Base-by-base conservation (phyloP, 1,140 invertebrate genomes). In the Drosophila gunungcola region DNA sequence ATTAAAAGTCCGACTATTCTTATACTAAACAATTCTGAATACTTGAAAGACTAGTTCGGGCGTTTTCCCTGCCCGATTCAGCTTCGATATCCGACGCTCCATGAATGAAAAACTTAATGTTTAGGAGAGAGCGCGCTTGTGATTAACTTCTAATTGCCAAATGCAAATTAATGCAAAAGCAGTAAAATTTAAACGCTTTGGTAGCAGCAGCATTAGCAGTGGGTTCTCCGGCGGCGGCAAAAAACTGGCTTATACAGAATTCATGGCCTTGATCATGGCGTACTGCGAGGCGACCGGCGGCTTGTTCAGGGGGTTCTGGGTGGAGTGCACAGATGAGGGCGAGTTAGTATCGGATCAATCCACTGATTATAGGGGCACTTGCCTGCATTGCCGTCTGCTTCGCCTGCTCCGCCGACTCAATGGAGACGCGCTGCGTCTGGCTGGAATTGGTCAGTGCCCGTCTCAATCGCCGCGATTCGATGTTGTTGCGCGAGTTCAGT, bases 331-430 rank as follows among this genome's bases (percentile, higher is more conserved):
- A 69, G 7, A 49, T 6, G 41, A 16, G 42, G 32, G 3, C 12
- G 3, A 43, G 34, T 60, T 53, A 49, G 45, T 72, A 69, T 54
- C 12, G 43, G 16, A 60, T 46, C 55, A 64, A 46, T 4, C 29
- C 49, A 12, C 38, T 36, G 52, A 70, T 38, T 42, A 48, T 64
- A 36, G 43, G 34, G 52, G 16, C 6, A 70, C 75, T 39, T 39
- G 91, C 91, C 82, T 90, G 85, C 52, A 91, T 75, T 49, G 84
- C 46, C 25, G 77, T 56, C 25, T 73, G 80, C 48, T 90, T 92
- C 16, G 80, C 67, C 36, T 73, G 65, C 51, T 85, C 89, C 36
- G 69, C 55, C 51, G 74, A 77, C 6, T 86, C 83, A n/a, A 60
- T 83, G 16, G 76, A 73, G 34, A 76, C 62, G 55, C 91, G 77